Evolutionary conservation across 1,140 invertebrate genomes (phyloP), one percentile per base, ranked within the genome.

Genomic region (Ylistrum balloti): DNA sequence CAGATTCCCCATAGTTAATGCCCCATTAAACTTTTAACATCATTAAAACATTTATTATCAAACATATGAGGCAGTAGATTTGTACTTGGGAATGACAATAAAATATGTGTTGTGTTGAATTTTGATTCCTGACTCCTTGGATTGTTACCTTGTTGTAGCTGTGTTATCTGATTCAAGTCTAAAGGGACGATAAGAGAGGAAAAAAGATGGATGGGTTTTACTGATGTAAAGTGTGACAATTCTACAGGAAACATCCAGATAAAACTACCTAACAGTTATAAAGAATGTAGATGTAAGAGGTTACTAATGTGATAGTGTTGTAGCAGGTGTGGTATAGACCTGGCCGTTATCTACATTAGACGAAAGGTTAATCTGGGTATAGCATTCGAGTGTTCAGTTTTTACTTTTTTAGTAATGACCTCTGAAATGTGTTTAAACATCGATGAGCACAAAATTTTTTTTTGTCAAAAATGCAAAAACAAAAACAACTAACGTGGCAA

Each of bases 21-120:
- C 22, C 56, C 56, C 56, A 74, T 74, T 74, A 74, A 74, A 74
- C 56, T 74, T 74, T 74, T 74, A 28, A 74, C 56, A 74, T 74
- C 56, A 74, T 74, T 74, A 74, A 38, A 74, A 74, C 56, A 74
- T 74, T 74, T 74, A 74, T 74, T 74, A 28, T 74, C 56, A 28
- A 74, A 74, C 28, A 28, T 74, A 28, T 74, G 0, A 28, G 56
- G 56, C 1, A 74, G n/a, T 5, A 74, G 56, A 74, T 28, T 74
- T 74, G 56, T 28, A 7, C 9, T n/a, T 74, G 22, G 17, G 56
- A 74, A 74, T 74, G 56, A 74, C 56, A 74, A 28, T 28, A 74
- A 74, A 74, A 48, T n/a, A 28, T n/a, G 56, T 74, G 56, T 74
- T n/a, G 13, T 74, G 28, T 56, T 38, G 5, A 13, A 38, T 38